Evolutionary conservation across 2,113 vertebrate genomes (phyloP).

Genomic region (Arenaria interpres): DNA sequence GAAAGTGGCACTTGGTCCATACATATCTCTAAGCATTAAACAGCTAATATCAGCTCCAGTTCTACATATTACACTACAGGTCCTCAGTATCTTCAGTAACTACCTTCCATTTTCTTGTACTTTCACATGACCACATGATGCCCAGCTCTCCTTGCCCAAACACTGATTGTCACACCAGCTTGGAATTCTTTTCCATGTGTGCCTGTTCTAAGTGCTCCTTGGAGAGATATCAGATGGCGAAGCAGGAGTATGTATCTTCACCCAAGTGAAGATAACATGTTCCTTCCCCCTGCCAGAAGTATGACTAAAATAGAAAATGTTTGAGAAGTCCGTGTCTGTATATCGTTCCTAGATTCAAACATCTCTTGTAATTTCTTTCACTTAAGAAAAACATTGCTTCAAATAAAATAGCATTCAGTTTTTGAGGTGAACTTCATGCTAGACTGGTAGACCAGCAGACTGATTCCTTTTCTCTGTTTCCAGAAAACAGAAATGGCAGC

Average conservation of each 20-base stretch:
- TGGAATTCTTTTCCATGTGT: neutral
- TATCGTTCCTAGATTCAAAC: neutral
- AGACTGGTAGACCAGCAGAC: neutral
- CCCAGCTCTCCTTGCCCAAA: neutral
- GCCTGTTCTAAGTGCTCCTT: neutral
- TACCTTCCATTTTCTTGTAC: neutral
- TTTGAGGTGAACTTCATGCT: neutral
- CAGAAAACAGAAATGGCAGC: neutral
- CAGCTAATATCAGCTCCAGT: neutral
- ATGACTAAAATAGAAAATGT: neutral
- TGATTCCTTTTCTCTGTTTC: neutral
- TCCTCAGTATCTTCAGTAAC: neutral
- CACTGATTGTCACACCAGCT: neutral
- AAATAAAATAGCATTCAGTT: neutral
- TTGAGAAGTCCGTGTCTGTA: neutral
- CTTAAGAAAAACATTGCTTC: neutral
- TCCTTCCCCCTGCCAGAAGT: neutral
- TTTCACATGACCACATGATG: neutral
- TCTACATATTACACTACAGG: neutral
- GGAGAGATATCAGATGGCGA: neutral
- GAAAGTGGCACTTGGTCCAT: neutral
- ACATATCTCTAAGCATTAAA: neutral
- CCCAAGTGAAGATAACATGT: neutral
- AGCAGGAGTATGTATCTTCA: neutral
- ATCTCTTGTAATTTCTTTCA: neutral